Evolutionary conservation across 23 tunicate species (phyloP), one percentile per base, ranked within the genome.

Genomic region (Ciona savignyi): DNA sequence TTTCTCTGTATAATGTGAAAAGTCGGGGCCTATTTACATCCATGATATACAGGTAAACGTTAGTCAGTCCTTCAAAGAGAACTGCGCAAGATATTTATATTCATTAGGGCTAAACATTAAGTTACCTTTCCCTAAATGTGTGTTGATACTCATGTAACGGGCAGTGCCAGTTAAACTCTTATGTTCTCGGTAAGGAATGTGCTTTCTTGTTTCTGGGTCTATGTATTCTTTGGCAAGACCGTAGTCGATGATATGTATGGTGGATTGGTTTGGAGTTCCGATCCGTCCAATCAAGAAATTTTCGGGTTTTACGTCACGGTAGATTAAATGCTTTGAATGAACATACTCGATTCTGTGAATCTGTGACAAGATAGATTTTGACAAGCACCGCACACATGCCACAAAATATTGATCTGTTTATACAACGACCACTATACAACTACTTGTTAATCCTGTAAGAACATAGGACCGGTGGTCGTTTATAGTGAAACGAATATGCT

Each of bases 151-250:
- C 99, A 95, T 95, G 70, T 95, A 95, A 29, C 99, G 83, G 32
- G 99, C 99, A 31, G 99, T 95, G 20, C 99, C 99, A 29, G 99
- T 95, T 11, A 95, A 78, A 63, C 96, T 89, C 73, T 95, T 95
- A 73, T 95, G 99, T 70, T 95, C 99, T n/a, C 99, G 56, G 77
- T 95, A 95, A 1, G 99, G 99, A 73, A 95, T 95, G 80, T 95
- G 99, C 72, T 95, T 95, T 63, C 83, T 95, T 31, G 99, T 88
- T 71, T 95, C 99, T 30, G 99, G 86, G 62, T 95, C 99, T 29
- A 95, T 89, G 75, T 95, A 95, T 51, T 95, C 99, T 75, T 95
- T 95, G 11, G 99, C 99, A 3, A 95, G 74, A 21, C 99, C 99
- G 73, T 92, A 95, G 67, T 95, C 99, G 69, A 93, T 93, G 60